Evolutionary conservation across 2,797 vertebrate species (phyloP), one percentile per base, ranked within the genome.

Genomic region (Tympanoctomys barrerae): DNA sequence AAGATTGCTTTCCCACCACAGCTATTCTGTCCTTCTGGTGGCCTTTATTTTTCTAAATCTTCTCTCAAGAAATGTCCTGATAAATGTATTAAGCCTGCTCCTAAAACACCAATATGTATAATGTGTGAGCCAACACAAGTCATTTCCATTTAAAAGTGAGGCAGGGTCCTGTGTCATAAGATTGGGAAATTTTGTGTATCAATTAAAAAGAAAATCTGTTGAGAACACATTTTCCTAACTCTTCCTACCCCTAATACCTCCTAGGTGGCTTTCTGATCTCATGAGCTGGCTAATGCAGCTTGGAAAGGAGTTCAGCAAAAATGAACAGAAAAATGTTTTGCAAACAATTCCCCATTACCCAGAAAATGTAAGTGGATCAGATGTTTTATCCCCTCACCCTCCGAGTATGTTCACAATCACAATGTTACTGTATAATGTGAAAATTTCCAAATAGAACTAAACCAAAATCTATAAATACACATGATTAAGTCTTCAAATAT

Each of bases 391-490:
- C 80, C 89, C 80, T 91, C 80, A 59, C 33, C 87, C 94, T 94
- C 83, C 26, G 46, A 96, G 81, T 42, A 62, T 77, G 75, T 89
- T 90, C 64, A 89, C 95, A 87, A 96, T 97, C 82, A 95, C 42
- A 89, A 78, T 52, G 75, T 77, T 97, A 98, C 97, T 96, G 96
- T 97, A 97, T 96, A 97, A 97, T 96, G 79, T 87, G 89, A 96
- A 97, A 96, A 95, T 89, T 96, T 96, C 93, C 97, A 94, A 97
- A 96, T 75, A 94, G 96, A 95, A 96, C 96, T 91, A 93, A 96
- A 96, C 95, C 86, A 89, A 88, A 94, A 24, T 90, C 97, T 97
- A 98, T 98, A 97, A 98, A 98, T 98, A 97, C 7, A 96, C 91
- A 94, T 73, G 91, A 97, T 97, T 97, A 96, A 96, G 93, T 52